phyloP scores from a whole-genome alignment of 2,113 vertebrate species.

The Xyrauchen texanus region DNA sequence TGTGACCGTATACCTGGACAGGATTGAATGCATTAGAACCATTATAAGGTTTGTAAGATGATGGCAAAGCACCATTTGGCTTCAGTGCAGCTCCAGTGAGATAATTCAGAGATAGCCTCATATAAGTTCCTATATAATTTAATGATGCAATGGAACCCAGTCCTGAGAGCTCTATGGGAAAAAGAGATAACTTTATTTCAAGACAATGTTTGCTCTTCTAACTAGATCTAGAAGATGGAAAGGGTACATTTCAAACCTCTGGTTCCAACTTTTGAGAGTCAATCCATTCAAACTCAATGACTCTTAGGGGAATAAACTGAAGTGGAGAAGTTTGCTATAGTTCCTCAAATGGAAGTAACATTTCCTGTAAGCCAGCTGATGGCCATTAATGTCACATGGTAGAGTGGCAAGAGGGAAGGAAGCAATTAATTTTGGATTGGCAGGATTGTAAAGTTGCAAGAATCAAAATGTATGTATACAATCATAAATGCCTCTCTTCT shows the following conservation, averaged over 20 bases:
- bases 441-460: too few species aligned
- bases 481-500: too few species aligned
- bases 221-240: neutral
- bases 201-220: constrained; percentile 14
- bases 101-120: constrained; percentile 1
- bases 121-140: constrained; percentile 22
- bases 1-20: constrained; percentile 18
- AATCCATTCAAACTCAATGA: neutral
- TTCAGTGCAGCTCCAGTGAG: neutral
- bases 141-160: constrained; percentile 17
- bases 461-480: too few species aligned
- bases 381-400: too few species aligned
- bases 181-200: constrained; percentile 3
- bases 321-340: too few species aligned
- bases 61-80: neutral
- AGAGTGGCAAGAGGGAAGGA: too few species aligned
- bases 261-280: neutral
- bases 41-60: neutral
- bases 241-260: neutral
- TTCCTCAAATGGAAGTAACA: too few species aligned
- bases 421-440: too few species aligned
- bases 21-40: neutral
- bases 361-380: too few species aligned
- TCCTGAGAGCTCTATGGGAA: neutral
- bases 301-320: too few species aligned